phyloP scores from a whole-genome alignment of 2,888 invertebrate species.

The Nomada flava region DNA sequence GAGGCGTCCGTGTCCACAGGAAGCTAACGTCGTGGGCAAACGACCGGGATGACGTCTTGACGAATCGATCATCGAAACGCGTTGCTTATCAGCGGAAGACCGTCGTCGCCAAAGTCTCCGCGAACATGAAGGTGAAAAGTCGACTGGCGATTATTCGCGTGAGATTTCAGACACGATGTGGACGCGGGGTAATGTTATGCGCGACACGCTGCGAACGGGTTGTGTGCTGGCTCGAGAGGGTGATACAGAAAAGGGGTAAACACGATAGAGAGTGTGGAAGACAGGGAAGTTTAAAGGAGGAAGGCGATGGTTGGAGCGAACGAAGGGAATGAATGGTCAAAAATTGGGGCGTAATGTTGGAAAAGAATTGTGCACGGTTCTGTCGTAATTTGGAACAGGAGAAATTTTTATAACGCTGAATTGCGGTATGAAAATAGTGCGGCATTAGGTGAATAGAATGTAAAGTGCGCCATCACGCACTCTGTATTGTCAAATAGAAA shows the following conservation, averaged over 20 bases:
- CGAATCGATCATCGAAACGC: conserved; percentile 69
- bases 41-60: conserved; percentile 56
- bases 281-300: neutral
- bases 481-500: too few species aligned
- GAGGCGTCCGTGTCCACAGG: conserved; percentile 32
- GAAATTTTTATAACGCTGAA: too few species aligned
- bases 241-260: conserved; percentile 21
- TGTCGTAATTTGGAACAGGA: too few species aligned
- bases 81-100: conserved; percentile 59
- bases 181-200: conserved; percentile 49
- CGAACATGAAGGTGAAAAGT: conserved; percentile 68
- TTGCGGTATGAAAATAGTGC: too few species aligned
- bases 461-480: too few species aligned
- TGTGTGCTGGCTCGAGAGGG: neutral
- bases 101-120: conserved; percentile 20
- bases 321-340: neutral
- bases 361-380: too few species aligned
- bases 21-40: conserved; percentile 45
- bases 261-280: neutral
- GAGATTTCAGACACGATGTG: conserved; percentile 63
- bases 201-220: conserved; percentile 37
- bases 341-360: too few species aligned
- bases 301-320: conserved; percentile 2
- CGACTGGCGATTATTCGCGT: conserved; percentile 67
- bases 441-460: too few species aligned